These are phyloP conservation scores for Carterocephalus palaemon DNA, from an alignment of 2,888 invertebrate genomes.

Conservation along the genomic window DNA sequence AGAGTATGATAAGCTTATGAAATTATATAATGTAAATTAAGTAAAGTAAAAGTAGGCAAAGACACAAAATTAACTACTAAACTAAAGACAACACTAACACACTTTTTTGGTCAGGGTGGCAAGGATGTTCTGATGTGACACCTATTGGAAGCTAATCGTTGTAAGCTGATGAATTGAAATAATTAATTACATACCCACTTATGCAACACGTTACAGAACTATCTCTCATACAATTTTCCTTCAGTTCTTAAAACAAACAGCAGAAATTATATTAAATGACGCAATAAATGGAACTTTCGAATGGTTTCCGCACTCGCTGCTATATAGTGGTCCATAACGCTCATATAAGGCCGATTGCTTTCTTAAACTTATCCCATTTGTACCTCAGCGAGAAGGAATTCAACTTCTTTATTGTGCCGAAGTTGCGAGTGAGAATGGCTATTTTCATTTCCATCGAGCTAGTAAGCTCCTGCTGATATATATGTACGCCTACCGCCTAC, in stretches of 20 bases:
- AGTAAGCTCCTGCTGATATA: conserved; percentile 52
- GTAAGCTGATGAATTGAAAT: too few relatives aligned
- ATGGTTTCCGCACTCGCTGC: conserved; percentile 67
- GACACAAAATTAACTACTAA: too few relatives aligned
- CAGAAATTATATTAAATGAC: conserved; percentile 61
- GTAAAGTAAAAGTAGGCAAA: too few relatives aligned
- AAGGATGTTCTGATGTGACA: too few relatives aligned
- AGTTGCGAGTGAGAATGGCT: conserved; percentile 63
- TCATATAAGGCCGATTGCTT: conserved; percentile 77
- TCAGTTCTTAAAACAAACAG: conserved; percentile 26
- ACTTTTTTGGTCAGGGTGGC: too few relatives aligned
- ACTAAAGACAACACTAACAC: too few relatives aligned
- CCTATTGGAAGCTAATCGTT: too few relatives aligned
- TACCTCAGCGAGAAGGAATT: conserved; percentile 63
- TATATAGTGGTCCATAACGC: conserved; percentile 70
- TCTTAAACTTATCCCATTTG: conserved; percentile 77
- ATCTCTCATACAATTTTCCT: background rate
- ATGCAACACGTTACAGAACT: too few relatives aligned
- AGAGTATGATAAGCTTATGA: too few relatives aligned
- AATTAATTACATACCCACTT: too few relatives aligned
- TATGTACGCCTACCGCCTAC: too few relatives aligned
- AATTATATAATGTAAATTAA: too few relatives aligned
- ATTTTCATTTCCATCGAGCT: conserved; percentile 71
- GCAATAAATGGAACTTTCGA: conserved; percentile 66
- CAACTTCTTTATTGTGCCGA: conserved; percentile 73